phyloP scores from a whole-genome alignment of 2,113 vertebrate genomes.

The Anser brachyrhynchus region DNA sequence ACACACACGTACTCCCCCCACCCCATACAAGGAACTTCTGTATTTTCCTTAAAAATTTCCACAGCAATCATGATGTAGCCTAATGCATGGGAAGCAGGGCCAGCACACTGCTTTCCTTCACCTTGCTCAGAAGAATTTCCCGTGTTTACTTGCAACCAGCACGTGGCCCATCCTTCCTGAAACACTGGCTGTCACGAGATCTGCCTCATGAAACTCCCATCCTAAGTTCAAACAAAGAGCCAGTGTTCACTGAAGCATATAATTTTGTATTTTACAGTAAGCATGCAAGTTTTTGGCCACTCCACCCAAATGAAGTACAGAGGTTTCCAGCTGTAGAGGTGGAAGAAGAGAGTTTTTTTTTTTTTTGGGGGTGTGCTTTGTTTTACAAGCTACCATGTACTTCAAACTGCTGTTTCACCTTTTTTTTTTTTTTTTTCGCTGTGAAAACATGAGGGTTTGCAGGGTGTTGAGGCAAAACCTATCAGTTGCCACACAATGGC shows the following conservation, averaged over 20 bases:
- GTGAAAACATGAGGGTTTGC: background rate
- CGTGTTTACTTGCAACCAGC: background rate
- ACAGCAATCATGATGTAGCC: background rate
- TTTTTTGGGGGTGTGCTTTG: background rate
- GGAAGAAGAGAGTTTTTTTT: background rate
- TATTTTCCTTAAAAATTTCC: background rate
- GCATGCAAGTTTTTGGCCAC: background rate
- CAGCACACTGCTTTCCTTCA: background rate
- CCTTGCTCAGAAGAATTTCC: background rate
- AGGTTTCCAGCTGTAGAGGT: background rate
- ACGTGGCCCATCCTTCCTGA: background rate
- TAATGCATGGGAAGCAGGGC: background rate
- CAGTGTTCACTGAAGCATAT: slow-evolving; percentile 24
- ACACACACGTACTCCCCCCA: background rate
- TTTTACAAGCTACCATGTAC: background rate
- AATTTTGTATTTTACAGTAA: background rate
- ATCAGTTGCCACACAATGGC: background rate
- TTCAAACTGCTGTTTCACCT: background rate
- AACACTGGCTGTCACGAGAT: background rate
- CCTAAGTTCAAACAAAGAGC: slow-evolving; percentile 42
- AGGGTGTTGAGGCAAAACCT: background rate
- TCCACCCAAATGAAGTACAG: background rate
- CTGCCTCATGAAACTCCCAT: background rate
- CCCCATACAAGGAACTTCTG: background rate
- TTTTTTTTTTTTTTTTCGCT: background rate